Conservation (phyloP, 1,140 invertebrate genomes). For the Amphibalanus amphitrite region DNA sequence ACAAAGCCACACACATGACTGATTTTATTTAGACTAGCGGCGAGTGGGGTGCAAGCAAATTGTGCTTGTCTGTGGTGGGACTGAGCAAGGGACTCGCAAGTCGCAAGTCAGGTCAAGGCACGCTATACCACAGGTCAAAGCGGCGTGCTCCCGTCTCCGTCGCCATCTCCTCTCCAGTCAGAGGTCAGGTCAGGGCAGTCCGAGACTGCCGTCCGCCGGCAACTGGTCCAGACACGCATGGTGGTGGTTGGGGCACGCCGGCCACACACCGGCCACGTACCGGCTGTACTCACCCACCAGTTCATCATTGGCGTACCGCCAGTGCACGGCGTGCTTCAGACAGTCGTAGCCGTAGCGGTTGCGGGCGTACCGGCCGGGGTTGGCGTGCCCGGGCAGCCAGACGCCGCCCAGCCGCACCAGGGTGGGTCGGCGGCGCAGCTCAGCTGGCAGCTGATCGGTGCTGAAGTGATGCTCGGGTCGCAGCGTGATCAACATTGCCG, state of each 20-base stretch:
- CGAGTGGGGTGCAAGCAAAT: too few species aligned
- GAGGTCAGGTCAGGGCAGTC: too few species aligned
- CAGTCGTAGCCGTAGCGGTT: conserved; percentile 21
- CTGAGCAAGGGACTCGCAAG: too few species aligned
- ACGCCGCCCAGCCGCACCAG: conserved; percentile 18
- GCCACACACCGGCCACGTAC: conserved; percentile 10
- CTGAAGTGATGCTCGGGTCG: conserved; percentile 5
- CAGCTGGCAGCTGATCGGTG: conserved; percentile 9
- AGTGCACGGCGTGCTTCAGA: conserved; percentile 19
- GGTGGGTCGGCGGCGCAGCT: conserved; percentile 17
- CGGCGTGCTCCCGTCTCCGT: too few species aligned
- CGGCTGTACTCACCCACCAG: conserved; percentile 4
- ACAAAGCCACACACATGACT: too few species aligned
- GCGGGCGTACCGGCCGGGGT: conserved; percentile 23
- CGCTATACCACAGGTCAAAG: too few species aligned
- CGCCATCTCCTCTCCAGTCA: too few species aligned
- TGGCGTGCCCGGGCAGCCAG: conserved; percentile 21
- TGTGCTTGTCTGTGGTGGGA: too few species aligned
- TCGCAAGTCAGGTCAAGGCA: too few species aligned
- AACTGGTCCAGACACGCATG: conserved; percentile 23
- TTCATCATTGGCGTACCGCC: conserved; percentile 8
- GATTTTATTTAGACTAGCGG: too few species aligned
- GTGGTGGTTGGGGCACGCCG: conserved; percentile 16
- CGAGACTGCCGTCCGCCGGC: conserved; percentile 20
- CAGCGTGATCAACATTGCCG: conserved; percentile 6